phyloP scores from a whole-genome alignment of 2,888 invertebrate genomes.

The Sycophila texana region DNA sequence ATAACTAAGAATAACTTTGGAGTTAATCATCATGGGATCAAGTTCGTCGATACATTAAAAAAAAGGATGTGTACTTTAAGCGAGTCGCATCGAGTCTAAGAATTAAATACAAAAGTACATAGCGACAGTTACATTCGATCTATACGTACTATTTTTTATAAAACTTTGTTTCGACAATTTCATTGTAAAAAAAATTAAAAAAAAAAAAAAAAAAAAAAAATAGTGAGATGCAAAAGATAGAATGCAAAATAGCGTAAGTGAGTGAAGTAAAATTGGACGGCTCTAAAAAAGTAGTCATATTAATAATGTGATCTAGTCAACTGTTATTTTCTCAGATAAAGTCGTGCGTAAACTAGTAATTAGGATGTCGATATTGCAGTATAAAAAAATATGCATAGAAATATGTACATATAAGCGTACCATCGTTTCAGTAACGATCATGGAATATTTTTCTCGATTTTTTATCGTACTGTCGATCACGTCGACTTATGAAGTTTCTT shows the following conservation, averaged over 20 bases:
- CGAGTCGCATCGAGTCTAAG: conserved; percentile 5
- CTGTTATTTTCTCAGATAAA: conserved; percentile 64
- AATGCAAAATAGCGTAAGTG: conserved; percentile 19
- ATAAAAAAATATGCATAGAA: conserved; percentile 34
- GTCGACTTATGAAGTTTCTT: conserved; percentile 34
- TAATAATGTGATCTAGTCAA: conserved; percentile 73
- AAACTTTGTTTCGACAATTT: conserved; percentile 41
- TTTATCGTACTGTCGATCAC: conserved; percentile 38
- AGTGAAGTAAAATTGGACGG: conserved; percentile 34
- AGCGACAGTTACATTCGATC: conserved; percentile 40
- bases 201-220: conserved; percentile 31
- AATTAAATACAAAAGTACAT: conserved; percentile 41
- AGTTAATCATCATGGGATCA: conserved; percentile 71
- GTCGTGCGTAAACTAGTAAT: conserved; percentile 49
- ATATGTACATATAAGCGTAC: conserved; percentile 44
- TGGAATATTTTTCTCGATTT: conserved; percentile 45
- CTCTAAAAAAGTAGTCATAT: conserved; percentile 47
- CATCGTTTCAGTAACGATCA: conserved; percentile 30
- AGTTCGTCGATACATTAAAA: conserved; percentile 66
- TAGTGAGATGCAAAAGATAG: not conserved
- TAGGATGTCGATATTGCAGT: conserved; percentile 38
- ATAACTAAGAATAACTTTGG: conserved; percentile 67
- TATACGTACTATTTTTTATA: conserved; percentile 53
- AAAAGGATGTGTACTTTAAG: conserved; percentile 34
- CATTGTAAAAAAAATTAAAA: conserved; percentile 32